Percentiles rank a stretch among this genome's conserved stretches.
phyloP scores from a whole-genome alignment of 2,888 invertebrate genomes.

The Chrysomela aeneicollis region DNA sequence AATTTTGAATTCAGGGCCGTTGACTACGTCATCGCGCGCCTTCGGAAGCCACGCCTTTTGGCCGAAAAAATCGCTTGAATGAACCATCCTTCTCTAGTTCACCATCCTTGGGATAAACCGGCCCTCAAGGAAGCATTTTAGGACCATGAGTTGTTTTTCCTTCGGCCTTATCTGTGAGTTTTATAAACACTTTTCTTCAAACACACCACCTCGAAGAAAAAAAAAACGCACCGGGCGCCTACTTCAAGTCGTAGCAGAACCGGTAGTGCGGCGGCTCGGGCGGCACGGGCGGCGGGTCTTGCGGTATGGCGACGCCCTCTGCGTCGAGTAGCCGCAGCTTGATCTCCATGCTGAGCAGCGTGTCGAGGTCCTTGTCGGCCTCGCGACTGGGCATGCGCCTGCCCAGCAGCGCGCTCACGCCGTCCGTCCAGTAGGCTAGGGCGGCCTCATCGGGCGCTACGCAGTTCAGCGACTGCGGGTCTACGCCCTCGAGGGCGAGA shows the following conservation, averaged over 20 bases:
- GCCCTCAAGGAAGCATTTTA: no score
- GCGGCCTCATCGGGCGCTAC: conserved; percentile 87
- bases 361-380: conserved; percentile 89
- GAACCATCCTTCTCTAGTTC: no score
- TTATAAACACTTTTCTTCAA: no score
- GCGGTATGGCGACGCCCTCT: conserved; percentile 93
- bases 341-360: conserved; percentile 94
- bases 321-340: conserved; percentile 92
- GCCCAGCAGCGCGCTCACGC: conserved; percentile 87
- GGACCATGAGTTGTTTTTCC: no score
- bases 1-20: no score
- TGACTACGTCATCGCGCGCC: no score
- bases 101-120: no score
- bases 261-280: conserved; percentile 93
- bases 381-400: conserved; percentile 90
- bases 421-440: conserved; percentile 95
- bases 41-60: no score
- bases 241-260: conserved; percentile 80
- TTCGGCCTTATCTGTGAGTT: no score
- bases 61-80: no score
- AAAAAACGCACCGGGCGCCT: conserved; percentile 11
- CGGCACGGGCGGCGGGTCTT: conserved; percentile 91
- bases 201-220: background rate
- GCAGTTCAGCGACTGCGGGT: conserved; percentile 86
- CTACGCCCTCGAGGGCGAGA: conserved; percentile 79